Base-by-base conservation (phyloP, 2,888 invertebrate species). In the Patella pellucida region DNA sequence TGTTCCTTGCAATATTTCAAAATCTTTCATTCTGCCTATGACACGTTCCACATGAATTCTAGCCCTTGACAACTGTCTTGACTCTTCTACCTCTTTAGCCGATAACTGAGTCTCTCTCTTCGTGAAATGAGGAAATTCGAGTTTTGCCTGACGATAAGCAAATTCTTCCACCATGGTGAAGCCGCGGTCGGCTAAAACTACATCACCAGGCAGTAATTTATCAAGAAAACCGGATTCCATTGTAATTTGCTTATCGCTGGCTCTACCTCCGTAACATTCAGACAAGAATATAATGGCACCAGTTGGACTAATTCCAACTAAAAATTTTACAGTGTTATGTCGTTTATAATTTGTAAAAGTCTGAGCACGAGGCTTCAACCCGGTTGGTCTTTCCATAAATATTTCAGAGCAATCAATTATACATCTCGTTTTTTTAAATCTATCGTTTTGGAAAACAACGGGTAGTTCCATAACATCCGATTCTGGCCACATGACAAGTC, bases 261-360 rank as follows among this genome's bases (percentile, higher is more conserved):
- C 16, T n/a, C 56, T 12, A 9, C 56, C 56, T n/a, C 7, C 14
- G n/a, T 56, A 56, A 9, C 14, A 71, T 68, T 76, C 52, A 5
- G 78, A 78, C 3, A 78, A n/a, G 67, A 73, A 78, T 16, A 56
- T 31, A 52, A 73, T 72, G 4, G 73, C 23, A 15, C 73, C 78
- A 76, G 27, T 68, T 15, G 74, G 76, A 12, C 68, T 67, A 23
- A 76, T 68, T 14, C 62, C 74, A 68, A 78, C 68, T 5, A 76
- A 67, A 54, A 62, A 62, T 52, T 71, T 78, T 23, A 23, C 68
- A 7, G 74, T 76, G 15, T 51, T 50, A 15, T 78, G 76, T 31
- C 56, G 52, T 52, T 77, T 75, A 5, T 54, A 54, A n/a, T 54
- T 54, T 16, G 16, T 4, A 54, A 54, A 54, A 54, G 54, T 54